Evolutionary conservation across 2,888 invertebrate genomes (phyloP), one percentile per base, ranked within the genome.

Genomic region (Noctua janthina): DNA sequence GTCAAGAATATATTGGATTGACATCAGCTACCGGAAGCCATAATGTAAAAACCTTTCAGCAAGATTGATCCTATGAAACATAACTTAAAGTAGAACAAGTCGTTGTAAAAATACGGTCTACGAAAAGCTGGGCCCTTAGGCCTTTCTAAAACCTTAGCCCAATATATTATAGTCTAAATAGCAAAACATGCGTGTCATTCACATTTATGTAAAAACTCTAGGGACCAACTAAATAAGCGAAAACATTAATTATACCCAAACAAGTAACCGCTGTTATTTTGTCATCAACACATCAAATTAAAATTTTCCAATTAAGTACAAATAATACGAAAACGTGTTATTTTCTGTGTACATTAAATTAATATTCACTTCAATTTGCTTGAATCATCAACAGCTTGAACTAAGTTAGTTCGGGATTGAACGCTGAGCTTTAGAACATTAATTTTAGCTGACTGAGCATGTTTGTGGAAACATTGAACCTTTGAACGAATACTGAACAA

Each of bases 271-370:
- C 17, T 68, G 74, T 74, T 86, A 83, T 77, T 74, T 86, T 74
- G 15, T 84, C 39, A 83, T 77, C n/a, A 86, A 66, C 46, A 51
- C 11, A 81, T 68, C 62, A 71, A 74, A 83, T 78, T 78, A 59
- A 62, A 75, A 73, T 64, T 20, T 15, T 72, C 35, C 54, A 86
- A 87, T 83, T 74, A 67, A 7, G 2, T 71, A 49, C 39, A 78
- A 83, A 78, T 66, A 75, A 51, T 68, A 74, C 23, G 43, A 13
- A 51, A 49, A 64, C 29, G n/a, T 78, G 49, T 74, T 49, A 54
- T 54, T 83, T 74, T 78, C 74, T 83, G 62, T 83, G 54, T 73
- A 54, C 46, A 39, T 75, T 72, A 0, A 75, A 72, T 83, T 73
- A 73, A 62, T 66, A 72, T 72, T 68, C 29, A 59, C 20, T 83